Evolutionary conservation across 2,113 vertebrate species (phyloP).

Genomic region (Xyrauchen texanus): DNA sequence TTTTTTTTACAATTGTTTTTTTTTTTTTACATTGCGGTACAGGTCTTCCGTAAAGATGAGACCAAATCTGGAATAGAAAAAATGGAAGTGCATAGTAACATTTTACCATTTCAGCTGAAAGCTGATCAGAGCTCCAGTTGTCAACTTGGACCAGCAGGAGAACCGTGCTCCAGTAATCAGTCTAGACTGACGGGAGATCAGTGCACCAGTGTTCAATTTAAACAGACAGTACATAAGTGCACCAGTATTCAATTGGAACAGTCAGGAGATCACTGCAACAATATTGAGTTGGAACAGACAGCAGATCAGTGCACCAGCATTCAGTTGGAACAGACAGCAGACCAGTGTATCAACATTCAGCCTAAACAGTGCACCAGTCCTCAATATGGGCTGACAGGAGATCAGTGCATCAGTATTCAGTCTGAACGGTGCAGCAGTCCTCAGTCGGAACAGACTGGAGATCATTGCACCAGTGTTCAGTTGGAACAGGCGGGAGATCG

Average conservation of each 20-base stretch:
- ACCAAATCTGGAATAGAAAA: neutral
- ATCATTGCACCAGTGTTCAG: neutral
- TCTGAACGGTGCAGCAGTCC: neutral
- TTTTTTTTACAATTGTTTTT: neutral
- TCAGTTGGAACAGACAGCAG: neutral
- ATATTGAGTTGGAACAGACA: neutral
- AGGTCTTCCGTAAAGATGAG: neutral
- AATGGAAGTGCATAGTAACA: conserved; percentile 11
- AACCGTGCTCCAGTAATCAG: neutral
- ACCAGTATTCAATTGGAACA: neutral
- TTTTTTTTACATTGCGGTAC: neutral
- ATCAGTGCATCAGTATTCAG: neutral
- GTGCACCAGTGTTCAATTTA: neutral
- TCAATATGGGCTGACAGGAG: neutral
- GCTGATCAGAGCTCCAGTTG: neutral
- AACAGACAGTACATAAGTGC: neutral
- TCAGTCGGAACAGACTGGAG: neutral
- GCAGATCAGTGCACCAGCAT: neutral
- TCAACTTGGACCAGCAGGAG: neutral
- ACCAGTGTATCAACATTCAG: neutral
- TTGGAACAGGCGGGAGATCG: neutral
- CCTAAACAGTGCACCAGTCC: neutral
- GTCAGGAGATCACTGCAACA: neutral
- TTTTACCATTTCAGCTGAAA: neutral
- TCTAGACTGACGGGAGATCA: neutral